Base-by-base conservation (phyloP, 2,113 vertebrate genomes). In the Blennius ocellaris region DNA sequence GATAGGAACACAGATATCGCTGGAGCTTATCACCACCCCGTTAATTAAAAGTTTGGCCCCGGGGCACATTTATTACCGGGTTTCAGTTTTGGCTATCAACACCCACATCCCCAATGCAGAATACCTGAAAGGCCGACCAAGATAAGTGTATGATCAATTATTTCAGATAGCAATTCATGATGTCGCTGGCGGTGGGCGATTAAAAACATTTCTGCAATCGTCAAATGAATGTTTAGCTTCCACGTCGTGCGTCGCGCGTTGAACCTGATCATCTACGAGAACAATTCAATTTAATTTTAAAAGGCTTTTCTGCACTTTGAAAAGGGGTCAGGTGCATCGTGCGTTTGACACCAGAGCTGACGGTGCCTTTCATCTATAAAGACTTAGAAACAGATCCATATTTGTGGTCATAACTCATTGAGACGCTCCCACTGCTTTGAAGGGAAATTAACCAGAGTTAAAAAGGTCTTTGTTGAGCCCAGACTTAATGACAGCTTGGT, bases 361-460 rank as follows among this genome's bases (percentile, higher is more conserved):
- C 66, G 65, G 43, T 39, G 6, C 49, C 82, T 90, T 92, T 92
- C 76, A 90, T 92, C 82, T 89, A 71, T 38, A 87, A 85, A 90
- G 81, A 87, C 66, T 61, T 80, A 3, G 47, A 30, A 47, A 80
- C 80, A 84, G 61, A 78, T 70, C 59, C 70, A 80, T 67, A 77
- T 86, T 87, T 70, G 81, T 78, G 56, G 52, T 63, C 81, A 89
- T 85, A 85, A 80, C 85, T 83, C 81, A 82, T 63, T 80, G 66
- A 83, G 73, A 81, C 50, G 47, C 73, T 55, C 58, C 58, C 6
- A 71, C 57, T 85, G 59, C 78, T 85, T 90, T 87, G 86, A 91
- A 87, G 88, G 82, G 74, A 88, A 90, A 90, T 91, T 84, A 91
- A 80, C 52, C 72, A 58, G 49, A 84, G 83, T 85, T 88, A 89